A percentile compares a stretch with the other conserved stretches of the same genome.
Evolutionary conservation across 2,888 invertebrate species (phyloP).

Genomic region (Drosophila multiciliata): DNA sequence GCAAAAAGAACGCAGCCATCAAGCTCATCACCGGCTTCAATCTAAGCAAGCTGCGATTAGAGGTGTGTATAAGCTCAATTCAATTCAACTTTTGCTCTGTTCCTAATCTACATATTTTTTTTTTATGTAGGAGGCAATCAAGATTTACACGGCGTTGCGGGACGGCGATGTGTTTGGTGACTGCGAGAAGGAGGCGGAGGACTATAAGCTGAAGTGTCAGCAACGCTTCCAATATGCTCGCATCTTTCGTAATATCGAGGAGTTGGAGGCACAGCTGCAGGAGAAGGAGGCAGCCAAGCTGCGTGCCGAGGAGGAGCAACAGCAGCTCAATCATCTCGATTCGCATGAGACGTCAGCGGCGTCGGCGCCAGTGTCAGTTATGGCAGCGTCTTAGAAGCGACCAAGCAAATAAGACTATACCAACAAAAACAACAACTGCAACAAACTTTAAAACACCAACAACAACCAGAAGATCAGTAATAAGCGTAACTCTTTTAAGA

Average conservation of each 20-base stretch:
- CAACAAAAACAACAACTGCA: constrained; percentile 40
- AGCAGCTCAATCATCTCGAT: constrained; percentile 69
- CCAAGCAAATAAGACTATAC: constrained; percentile 39
- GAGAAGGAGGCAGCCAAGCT: constrained; percentile 73
- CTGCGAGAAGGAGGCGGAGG: constrained; percentile 89
- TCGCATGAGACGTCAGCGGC: constrained; percentile 54
- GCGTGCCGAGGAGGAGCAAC: constrained; percentile 70
- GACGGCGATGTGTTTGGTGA: constrained; percentile 91
- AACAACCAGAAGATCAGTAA: constrained; percentile 22
- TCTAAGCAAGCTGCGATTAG: constrained; percentile 82
- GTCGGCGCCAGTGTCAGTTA: constrained; percentile 44
- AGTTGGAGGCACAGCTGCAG: constrained; percentile 74
- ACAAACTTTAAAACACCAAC: constrained; percentile 20
- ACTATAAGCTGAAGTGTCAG: constrained; percentile 90
- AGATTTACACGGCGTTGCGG: constrained; percentile 91
- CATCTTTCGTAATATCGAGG: constrained; percentile 87
- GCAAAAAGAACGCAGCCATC: constrained; percentile 88
- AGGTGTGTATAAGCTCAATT: constrained; percentile 63
- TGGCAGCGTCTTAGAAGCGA: constrained; percentile 59
- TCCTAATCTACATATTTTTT: background rate
- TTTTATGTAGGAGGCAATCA: constrained; percentile 89
- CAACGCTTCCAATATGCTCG: constrained; percentile 92
- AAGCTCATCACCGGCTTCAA: constrained; percentile 87
- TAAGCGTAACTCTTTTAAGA: constrained; percentile 36
- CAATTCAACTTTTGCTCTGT: background rate